Evolutionary conservation across 2,888 invertebrate species (phyloP), one percentile per base, ranked within the genome.

Genomic region (Eupithecia inturbata): DNA sequence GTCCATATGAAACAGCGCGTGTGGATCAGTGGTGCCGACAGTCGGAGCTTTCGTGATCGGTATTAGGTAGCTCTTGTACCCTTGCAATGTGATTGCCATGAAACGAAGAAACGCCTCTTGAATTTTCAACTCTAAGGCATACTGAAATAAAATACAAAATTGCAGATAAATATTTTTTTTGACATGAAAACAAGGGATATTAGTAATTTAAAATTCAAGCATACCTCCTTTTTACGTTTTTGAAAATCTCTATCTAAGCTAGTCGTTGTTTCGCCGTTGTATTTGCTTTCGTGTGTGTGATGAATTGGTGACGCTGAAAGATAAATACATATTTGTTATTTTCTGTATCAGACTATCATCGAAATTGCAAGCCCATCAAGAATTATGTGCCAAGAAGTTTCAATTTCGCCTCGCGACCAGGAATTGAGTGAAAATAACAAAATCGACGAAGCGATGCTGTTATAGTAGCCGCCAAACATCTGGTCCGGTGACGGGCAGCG

Each of bases 61-160:
- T 82, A 98, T 96, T 76, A 99, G 95, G 89, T 96, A 98, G 72
- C 96, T 95, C 71, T 98, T 95, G 90, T 99, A 99, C 0, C 99
- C 99, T 87, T 97, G 98, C 78, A 99, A 91, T 74, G 99, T 97
- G 64, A 97, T 96, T 16, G 98, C 98, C 97, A 98, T 99, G 88
- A 99, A 99, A 71, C 98, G 96, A 39, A 99, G 95, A 90, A 99
- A 99, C 7, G 99, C 98, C 90, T 99, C 99, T 93, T 99, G 99
- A 78, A 99, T 99, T 90, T 98, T 97, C 82, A 98, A 95, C 88
- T 99, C 99, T 85, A 99, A 94, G 26, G 96, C 96, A 95, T 98
- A 97, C 96, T 98, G 87, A 9, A 93, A 90, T 82, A 63, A 68
- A 75, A 74, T 26, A 60, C 49, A 67, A 70, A 70, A 39, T 70